These are phyloP conservation scores for Trematomus loennbergii DNA, from an alignment of 2,113 vertebrate genomes.

Conservation along the genomic window DNA sequence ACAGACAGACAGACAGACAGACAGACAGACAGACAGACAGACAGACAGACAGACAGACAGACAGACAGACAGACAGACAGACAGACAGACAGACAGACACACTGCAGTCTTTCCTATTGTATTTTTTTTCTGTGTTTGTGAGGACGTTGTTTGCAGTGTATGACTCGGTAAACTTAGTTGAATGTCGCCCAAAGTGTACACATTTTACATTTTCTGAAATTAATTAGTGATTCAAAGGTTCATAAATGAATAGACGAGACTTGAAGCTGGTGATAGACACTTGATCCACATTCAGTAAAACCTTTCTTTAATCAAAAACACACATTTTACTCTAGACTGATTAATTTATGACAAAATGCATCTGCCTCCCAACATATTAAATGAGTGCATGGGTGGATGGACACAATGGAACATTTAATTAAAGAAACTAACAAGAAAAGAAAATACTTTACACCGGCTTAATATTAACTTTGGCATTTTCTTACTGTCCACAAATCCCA, in stretches of 20 bases:
- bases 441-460: neutral
- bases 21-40: neutral
- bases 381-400: neutral
- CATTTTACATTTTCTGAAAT: neutral
- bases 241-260: neutral
- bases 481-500: neutral
- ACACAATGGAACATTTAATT: neutral
- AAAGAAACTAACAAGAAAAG: neutral
- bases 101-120: neutral
- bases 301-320: constrained; percentile 8
- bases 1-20: neutral
- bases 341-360: constrained; percentile 7
- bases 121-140: neutral
- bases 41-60: too few species aligned
- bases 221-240: neutral
- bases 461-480: neutral
- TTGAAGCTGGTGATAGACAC: constrained; percentile 12
- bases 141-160: neutral
- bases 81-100: neutral
- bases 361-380: constrained; percentile 1
- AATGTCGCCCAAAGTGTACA: neutral
- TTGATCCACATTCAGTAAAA: constrained; percentile 10
- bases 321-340: constrained; percentile 14
- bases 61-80: too few species aligned
- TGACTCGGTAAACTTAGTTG: neutral